phyloP scores from a whole-genome alignment of 2,797 vertebrate genomes.

The Pitangus sulphuratus region DNA sequence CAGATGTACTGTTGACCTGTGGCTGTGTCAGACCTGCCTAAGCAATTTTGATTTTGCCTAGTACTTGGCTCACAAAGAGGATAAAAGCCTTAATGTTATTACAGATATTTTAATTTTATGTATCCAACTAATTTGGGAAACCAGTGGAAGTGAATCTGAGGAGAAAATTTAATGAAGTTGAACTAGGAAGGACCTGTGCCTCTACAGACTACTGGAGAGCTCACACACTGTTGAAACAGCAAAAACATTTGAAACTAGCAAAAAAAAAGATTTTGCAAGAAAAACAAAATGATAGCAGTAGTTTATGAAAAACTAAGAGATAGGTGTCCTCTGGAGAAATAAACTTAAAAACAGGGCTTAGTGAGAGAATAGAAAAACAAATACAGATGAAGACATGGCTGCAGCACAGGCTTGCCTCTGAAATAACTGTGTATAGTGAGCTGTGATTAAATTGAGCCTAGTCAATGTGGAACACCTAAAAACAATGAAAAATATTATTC shows the following conservation, averaged over 20 bases:
- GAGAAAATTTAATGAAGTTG: conserved; percentile 16
- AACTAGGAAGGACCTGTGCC: background rate
- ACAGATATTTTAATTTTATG: background rate
- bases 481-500: background rate
- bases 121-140: background rate
- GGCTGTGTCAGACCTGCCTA: background rate
- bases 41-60: background rate
- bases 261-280: background rate
- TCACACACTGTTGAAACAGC: background rate
- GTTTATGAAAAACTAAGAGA: conserved; percentile 4
- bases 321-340: background rate
- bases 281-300: background rate
- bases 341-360: background rate
- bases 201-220: background rate
- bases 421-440: background rate
- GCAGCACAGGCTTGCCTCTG: background rate
- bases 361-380: background rate
- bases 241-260: background rate
- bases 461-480: background rate
- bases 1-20: background rate
- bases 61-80: background rate
- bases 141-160: background rate
- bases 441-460: background rate
- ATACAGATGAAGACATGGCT: background rate
- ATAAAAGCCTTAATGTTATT: background rate